These are phyloP conservation scores for Dendrocopos noguchii DNA, from an alignment of 2,113 vertebrate species.

Conservation along the genomic window DNA sequence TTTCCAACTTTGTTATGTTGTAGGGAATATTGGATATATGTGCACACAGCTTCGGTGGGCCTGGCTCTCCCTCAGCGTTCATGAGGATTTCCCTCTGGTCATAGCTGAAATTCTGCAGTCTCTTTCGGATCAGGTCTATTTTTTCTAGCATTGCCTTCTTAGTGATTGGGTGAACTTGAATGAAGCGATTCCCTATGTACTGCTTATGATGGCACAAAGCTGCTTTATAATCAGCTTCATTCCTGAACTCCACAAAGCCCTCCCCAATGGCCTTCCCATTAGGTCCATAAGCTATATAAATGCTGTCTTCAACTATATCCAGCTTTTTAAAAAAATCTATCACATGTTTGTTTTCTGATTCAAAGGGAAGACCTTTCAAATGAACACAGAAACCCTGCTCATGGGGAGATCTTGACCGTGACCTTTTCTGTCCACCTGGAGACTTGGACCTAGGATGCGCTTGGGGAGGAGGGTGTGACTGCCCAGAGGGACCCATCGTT, in stretches of 20 bases:
- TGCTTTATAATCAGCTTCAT: conserved; percentile 91
- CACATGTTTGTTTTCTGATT: conserved; percentile 96
- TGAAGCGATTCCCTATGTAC: conserved; percentile 97
- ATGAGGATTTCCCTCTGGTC: conserved; percentile 86
- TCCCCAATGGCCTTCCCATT: conserved; percentile 97
- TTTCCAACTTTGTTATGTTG: conserved; percentile 93
- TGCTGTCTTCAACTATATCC: conserved; percentile 93
- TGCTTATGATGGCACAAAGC: conserved; percentile 96
- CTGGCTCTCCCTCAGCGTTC: conserved; percentile 81
- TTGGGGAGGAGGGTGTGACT: conserved; percentile 77
- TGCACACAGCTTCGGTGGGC: conserved; percentile 83
- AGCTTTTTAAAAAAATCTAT: conserved; percentile 98
- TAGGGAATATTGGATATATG: conserved; percentile 98
- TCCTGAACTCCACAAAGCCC: conserved; percentile 95
- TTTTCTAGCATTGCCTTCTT: conserved; percentile 98
- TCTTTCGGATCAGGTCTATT: conserved; percentile 92
- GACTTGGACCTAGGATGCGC: conserved; percentile 79
- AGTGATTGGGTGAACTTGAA: conserved; percentile 96
- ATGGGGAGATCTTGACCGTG: conserved; percentile 93
- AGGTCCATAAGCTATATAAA: conserved; percentile 96
- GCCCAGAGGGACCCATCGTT: conserved; percentile 78
- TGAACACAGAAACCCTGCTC: conserved; percentile 94
- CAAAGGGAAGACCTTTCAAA: conserved; percentile 96
- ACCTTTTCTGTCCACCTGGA: conserved; percentile 83
- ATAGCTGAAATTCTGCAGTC: conserved; percentile 85